Evolutionary conservation across 2,888 invertebrate species (phyloP).

Genomic region (Platycheirus rosarum): DNA sequence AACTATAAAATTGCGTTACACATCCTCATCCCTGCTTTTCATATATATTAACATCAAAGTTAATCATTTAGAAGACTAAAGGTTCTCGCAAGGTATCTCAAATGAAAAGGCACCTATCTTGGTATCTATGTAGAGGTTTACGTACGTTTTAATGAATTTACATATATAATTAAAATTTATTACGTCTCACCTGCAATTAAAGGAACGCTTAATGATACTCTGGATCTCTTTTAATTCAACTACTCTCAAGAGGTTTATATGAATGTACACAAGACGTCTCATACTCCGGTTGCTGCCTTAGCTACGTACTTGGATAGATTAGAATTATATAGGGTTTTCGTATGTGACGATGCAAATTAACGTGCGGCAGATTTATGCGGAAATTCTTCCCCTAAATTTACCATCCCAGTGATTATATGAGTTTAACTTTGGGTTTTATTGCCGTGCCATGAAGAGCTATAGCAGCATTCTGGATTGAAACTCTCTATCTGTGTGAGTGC

Average conservation of each 20-base stretch:
- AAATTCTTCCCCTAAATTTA: conserved; percentile 54
- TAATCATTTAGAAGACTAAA: conserved; percentile 58
- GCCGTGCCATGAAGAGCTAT: conserved; percentile 24
- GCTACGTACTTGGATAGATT: conserved; percentile 18
- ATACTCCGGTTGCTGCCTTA: neutral
- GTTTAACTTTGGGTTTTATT: conserved; percentile 59
- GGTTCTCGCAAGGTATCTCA: conserved; percentile 2
- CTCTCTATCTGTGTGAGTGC: neutral
- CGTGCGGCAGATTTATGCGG: conserved; percentile 66
- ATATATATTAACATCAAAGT: conserved; percentile 22
- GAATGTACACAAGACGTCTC: conserved; percentile 10
- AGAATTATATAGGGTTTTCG: conserved; percentile 37
- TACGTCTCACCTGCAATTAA: conserved; percentile 69
- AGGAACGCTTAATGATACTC: conserved; percentile 66
- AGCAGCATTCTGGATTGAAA: conserved; percentile 20
- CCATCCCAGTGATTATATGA: conserved; percentile 47
- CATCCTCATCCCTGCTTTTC: neutral
- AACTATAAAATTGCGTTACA: conserved; percentile 51
- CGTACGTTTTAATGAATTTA: conserved; percentile 61
- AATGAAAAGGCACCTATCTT: neutral
- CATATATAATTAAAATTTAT: conserved; percentile 71
- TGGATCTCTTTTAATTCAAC: conserved; percentile 66
- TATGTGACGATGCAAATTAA: conserved; percentile 63
- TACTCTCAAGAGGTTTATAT: conserved; percentile 41
- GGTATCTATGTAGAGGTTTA: conserved; percentile 11